Evolutionary conservation across 92 coral and sea anemone species (phyloP).

Genomic region (Epizoanthus stellaris): DNA sequence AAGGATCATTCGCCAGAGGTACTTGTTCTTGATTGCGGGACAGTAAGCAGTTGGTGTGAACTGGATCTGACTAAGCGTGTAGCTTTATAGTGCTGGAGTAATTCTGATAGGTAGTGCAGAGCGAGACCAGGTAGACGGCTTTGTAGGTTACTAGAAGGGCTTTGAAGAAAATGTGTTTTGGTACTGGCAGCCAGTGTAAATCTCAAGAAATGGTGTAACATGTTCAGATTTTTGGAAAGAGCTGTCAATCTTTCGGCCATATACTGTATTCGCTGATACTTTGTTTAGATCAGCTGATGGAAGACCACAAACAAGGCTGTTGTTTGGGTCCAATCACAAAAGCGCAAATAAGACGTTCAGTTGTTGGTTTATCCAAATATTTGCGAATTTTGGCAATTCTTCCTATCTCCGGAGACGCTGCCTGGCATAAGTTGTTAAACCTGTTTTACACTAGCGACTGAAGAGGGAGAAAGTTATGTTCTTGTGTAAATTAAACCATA

Average conservation of each 20-base stretch:
- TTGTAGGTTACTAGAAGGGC: not conserved
- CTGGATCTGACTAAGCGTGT: not conserved
- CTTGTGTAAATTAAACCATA: no score
- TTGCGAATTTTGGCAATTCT: not conserved
- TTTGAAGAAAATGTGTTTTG: not conserved
- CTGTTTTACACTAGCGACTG: no score
- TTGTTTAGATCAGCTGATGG: not conserved
- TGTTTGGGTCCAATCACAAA: not conserved
- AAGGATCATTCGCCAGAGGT: no score
- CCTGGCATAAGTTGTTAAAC: no score
- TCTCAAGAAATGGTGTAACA: slow-evolving; percentile 7
- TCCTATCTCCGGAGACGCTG: not conserved
- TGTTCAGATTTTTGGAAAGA: not conserved
- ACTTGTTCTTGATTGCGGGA: no score
- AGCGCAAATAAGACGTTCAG: not conserved
- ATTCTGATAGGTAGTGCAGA: not conserved
- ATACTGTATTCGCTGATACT: slow-evolving; percentile 3
- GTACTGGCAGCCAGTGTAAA: not conserved
- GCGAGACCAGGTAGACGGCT: not conserved
- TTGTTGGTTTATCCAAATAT: not conserved
- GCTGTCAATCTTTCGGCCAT: not conserved
- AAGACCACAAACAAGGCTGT: slow-evolving; percentile 11
- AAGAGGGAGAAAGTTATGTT: no score
- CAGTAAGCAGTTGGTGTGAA: no score
- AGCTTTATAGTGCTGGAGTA: not conserved